Evolutionary conservation across 37 sponge, comb jelly and placozoan species (phyloP), one percentile per base, ranked within the genome.

Genomic region (Cladorhizidae sp.): DNA sequence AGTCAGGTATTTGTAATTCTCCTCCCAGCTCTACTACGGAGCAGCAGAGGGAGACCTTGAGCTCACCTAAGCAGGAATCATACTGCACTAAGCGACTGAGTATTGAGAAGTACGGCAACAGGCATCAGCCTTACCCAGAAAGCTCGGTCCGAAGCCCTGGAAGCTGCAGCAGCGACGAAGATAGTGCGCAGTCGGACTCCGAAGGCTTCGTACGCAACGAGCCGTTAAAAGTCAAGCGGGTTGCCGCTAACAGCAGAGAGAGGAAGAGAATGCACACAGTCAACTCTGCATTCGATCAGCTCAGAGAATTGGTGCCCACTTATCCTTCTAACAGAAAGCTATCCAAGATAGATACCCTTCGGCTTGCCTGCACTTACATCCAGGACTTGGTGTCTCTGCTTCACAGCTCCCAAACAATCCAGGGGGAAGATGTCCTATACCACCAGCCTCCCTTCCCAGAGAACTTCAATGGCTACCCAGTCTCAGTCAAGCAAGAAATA

Each of bases 261-360:
- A 78, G 97, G 31, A 88, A 77, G 25, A 71, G 97, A n/a, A 96
- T 96, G 97, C 90, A 93, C 75, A 87, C 91, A 17, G 90, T 96
- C 40, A 96, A 96, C 79, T 78, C 74, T 31, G 97, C 97, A 8
- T 96, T 96, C 59, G 97, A 96, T 68, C 74, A 83, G 67, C 86
- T 96, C 33, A 75, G 97, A 40, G 87, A 85, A 40, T 69, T 93
- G 49, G 94, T 96, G 41, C 97, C 97, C 35, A 86, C 89, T 23
- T 96, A 96, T 64, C 97, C 97, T 0, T 81, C 97, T 41, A 86
- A 90, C 62, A 78, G 94, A 58, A 96, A 96, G 72, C 88, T 96
- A n/a, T 96, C 97, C 51, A 96, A 96, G 67, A 91, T 96, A 51
- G 97, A 93, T 58, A 96, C 97, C 3, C 84, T 96, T 0, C 58